Conservation (phyloP, 2,797 vertebrate genomes). For the Crenuchus spilurus region DNA sequence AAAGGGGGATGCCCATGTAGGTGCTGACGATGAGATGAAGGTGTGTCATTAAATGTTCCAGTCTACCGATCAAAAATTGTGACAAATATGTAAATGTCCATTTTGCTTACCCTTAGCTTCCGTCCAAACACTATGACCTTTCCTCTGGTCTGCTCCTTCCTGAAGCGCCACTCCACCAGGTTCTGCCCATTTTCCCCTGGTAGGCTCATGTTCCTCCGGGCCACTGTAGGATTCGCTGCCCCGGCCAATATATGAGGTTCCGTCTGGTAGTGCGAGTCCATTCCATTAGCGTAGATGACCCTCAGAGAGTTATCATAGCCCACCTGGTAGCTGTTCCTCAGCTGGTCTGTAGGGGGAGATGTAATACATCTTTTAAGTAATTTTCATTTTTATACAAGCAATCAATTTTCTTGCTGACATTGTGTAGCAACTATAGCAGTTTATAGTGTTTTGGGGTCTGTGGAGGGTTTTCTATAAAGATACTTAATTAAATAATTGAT, state of each 20-base stretch:
- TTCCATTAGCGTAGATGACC: conserved; percentile 93
- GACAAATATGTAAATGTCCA: not conserved
- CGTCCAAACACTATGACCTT: conserved; percentile 95
- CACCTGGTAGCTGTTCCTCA: conserved; percentile 95
- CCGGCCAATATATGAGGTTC: conserved; percentile 94
- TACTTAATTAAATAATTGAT: too few species aligned
- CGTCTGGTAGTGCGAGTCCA: conserved; percentile 95
- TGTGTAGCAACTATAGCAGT: too few species aligned
- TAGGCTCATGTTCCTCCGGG: conserved; percentile 95
- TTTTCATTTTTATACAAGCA: too few species aligned
- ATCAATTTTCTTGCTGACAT: too few species aligned
- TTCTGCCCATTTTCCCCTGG: conserved; percentile 96
- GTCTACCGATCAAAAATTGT: too few species aligned
- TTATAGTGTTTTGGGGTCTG: too few species aligned
- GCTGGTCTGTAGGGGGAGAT: conserved; percentile 81
- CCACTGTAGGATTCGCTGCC: conserved; percentile 92
- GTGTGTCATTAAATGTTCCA: too few species aligned
- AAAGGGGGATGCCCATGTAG: too few species aligned
- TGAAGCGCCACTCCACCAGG: conserved; percentile 96
- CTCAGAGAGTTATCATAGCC: conserved; percentile 93
- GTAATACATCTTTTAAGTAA: too few species aligned
- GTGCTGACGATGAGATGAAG: too few species aligned
- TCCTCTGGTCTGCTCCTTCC: conserved; percentile 93
- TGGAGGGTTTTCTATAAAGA: too few species aligned
- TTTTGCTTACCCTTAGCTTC: conserved; percentile 89